Conservation (phyloP, 2,113 vertebrate species). For the Notothenia coriiceps region DNA sequence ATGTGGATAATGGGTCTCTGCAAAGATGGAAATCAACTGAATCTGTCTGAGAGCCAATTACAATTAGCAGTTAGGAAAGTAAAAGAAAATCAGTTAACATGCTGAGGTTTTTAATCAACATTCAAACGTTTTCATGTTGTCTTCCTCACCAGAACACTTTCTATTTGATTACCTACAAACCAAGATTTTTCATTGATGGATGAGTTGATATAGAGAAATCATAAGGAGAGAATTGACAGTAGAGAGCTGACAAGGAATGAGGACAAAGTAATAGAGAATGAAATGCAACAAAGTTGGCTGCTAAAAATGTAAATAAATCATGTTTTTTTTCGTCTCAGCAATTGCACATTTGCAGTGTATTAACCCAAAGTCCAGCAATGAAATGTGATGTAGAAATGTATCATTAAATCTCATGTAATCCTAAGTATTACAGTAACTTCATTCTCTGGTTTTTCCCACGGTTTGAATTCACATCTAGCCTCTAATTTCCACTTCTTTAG, state of each 20-base stretch:
- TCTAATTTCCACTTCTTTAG: too few relatives aligned
- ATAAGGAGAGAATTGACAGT: too few relatives aligned
- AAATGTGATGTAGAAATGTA: background rate
- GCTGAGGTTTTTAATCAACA: too few relatives aligned
- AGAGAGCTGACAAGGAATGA: background rate
- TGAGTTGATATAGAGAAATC: too few relatives aligned
- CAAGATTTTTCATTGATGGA: too few relatives aligned
- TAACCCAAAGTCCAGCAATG: background rate
- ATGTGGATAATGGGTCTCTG: background rate
- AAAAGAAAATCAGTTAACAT: background rate
- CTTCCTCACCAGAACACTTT: too few relatives aligned
- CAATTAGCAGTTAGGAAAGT: background rate
- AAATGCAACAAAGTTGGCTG: background rate
- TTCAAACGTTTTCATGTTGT: too few relatives aligned
- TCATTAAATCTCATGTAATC: too few relatives aligned
- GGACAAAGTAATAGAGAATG: background rate
- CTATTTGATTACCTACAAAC: too few relatives aligned
- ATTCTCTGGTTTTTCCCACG: too few relatives aligned
- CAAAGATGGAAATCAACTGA: background rate
- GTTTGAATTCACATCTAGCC: too few relatives aligned
- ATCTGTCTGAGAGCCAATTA: constrained; percentile 15
- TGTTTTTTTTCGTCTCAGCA: background rate
- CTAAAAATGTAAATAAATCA: background rate
- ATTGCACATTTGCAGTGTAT: background rate
- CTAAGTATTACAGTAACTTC: too few relatives aligned